Evolutionary conservation across 2,113 vertebrate genomes (phyloP).

Genomic region (Odobenus rosmarus): DNA sequence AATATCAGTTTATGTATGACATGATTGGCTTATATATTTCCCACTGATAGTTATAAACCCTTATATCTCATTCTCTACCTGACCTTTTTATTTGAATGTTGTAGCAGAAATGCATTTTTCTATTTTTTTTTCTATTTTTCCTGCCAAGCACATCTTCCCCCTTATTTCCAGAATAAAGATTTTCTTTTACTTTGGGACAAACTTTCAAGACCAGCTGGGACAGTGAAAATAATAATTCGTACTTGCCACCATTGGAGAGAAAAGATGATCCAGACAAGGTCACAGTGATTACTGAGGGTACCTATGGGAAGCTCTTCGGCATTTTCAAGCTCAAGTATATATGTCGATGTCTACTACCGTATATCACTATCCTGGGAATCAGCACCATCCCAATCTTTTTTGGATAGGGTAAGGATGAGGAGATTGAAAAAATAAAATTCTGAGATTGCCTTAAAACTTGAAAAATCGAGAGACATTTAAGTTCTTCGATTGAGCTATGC

Average conservation of each 20-base stretch:
- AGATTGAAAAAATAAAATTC: not conserved
- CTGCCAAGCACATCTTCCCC: not conserved
- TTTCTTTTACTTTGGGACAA: not conserved
- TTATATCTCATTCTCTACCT: not conserved
- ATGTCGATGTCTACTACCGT: not conserved
- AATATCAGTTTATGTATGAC: not conserved
- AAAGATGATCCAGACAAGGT: not conserved
- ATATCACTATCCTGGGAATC: not conserved
- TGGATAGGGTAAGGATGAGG: not conserved
- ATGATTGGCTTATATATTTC: not conserved
- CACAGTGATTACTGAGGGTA: not conserved
- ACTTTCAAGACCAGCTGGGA: rapidly evolving
- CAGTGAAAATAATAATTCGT: not conserved
- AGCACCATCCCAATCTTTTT: not conserved
- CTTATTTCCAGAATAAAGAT: not conserved
- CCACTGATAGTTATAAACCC: not conserved
- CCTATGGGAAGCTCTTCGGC: not conserved
- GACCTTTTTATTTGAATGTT: not conserved
- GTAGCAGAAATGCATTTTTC: not conserved
- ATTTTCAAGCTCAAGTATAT: not conserved
- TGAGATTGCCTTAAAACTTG: not conserved
- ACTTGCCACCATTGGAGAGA: not conserved
- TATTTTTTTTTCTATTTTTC: not conserved
- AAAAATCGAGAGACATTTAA: not conserved
- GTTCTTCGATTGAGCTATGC: not conserved